phyloP scores from a whole-genome alignment of 2,113 vertebrate species.

The Falco punctatus region DNA sequence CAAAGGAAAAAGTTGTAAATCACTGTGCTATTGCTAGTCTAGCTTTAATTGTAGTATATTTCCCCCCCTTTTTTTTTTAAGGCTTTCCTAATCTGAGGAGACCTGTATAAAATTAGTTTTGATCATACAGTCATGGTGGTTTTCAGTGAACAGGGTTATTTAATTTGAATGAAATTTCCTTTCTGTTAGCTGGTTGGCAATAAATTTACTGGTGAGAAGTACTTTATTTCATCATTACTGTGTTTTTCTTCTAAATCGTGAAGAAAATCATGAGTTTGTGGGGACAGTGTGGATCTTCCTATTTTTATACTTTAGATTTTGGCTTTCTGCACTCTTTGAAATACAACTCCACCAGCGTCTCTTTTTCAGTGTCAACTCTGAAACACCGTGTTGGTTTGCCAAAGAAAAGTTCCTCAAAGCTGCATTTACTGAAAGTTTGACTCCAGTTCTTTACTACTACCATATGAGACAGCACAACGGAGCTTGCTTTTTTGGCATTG shows the following conservation, averaged over 20 bases:
- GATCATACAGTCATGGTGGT: not conserved
- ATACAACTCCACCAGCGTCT: not conserved
- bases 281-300: not conserved
- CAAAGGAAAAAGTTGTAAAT: not conserved
- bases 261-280: not conserved
- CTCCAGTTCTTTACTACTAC: not conserved
- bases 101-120: not conserved
- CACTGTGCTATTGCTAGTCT: not conserved
- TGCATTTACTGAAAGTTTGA: not conserved
- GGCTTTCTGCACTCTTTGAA: not conserved
- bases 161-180: not conserved
- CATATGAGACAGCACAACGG: not conserved
- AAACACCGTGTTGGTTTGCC: not conserved
- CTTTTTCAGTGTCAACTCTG: not conserved
- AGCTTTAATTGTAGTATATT: not conserved
- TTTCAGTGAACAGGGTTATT: not conserved
- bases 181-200: not conserved
- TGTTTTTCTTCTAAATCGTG: not conserved
- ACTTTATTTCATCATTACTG: not conserved
- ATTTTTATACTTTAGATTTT: not conserved
- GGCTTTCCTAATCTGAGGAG: not conserved
- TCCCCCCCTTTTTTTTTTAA: not conserved
- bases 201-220: not conserved
- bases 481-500: not conserved
- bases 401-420: not conserved